Conservation (phyloP, 1,140 invertebrate genomes). For the Dinoponera quadriceps region DNA sequence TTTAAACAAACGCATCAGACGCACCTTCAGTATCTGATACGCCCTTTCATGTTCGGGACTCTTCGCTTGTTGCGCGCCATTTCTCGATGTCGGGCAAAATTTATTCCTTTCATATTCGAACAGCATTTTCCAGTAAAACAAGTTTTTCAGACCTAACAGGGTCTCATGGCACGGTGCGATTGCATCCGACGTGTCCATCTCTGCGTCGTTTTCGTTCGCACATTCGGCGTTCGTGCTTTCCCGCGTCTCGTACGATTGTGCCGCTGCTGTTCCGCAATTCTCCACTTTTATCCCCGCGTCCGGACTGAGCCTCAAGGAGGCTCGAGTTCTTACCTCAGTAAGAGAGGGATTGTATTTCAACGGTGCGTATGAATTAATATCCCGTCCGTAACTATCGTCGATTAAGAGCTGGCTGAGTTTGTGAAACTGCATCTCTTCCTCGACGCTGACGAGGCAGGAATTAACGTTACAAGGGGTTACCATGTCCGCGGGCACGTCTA, state of each 20-base stretch:
- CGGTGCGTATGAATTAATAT: background rate
- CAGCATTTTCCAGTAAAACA: conserved; percentile 41
- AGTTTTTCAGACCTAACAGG: conserved; percentile 71
- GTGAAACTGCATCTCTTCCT: conserved; percentile 67
- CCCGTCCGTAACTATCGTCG: background rate
- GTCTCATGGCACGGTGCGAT: conserved; percentile 70
- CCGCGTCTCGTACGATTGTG: background rate
- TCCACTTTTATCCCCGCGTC: no score
- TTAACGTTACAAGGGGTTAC: conserved; percentile 38
- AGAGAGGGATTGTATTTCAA: background rate
- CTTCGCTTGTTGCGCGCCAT: background rate
- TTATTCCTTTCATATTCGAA: conserved; percentile 35
- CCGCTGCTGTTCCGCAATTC: background rate
- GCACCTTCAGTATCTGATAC: conserved; percentile 74
- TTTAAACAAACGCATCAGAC: conserved; percentile 80
- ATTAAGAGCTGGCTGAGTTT: conserved; percentile 62
- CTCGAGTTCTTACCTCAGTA: background rate
- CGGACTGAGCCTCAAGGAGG: background rate
- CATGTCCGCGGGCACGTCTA: conserved; percentile 23
- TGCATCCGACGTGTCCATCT: background rate
- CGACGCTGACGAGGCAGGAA: conserved; percentile 43
- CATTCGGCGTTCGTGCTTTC: background rate
- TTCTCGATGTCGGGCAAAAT: background rate
- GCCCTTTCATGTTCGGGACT: conserved; percentile 58
- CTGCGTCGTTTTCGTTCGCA: background rate